phyloP scores from a whole-genome alignment of 2,888 invertebrate genomes.

The Zele albiditarsus region DNA sequence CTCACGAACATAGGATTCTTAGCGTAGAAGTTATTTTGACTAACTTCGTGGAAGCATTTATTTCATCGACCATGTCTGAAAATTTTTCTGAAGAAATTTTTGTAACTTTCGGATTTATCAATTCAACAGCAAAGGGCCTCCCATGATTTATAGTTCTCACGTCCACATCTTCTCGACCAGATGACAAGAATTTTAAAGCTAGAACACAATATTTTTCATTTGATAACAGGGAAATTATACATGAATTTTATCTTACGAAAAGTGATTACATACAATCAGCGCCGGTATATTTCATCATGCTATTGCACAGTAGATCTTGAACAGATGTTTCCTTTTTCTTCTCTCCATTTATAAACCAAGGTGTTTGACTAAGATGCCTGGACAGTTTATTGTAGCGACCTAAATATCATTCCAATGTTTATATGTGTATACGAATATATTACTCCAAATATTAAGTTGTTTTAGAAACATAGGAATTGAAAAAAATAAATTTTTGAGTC shows the following conservation, averaged over 20 bases:
- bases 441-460: too few species aligned
- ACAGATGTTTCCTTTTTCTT: slow-evolving; percentile 90
- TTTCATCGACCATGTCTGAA: slow-evolving; percentile 75
- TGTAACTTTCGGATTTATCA: slow-evolving; percentile 79
- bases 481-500: too few species aligned
- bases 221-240: neutral
- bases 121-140: slow-evolving; percentile 93
- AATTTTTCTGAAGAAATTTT: slow-evolving; percentile 75
- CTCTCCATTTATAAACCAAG: slow-evolving; percentile 90
- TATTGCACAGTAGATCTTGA: slow-evolving; percentile 88
- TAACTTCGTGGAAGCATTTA: slow-evolving; percentile 75
- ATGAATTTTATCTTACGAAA: neutral
- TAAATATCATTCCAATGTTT: slow-evolving; percentile 46
- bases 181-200: slow-evolving; percentile 87
- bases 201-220: slow-evolving; percentile 35
- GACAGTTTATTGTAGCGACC: slow-evolving; percentile 90
- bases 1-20: slow-evolving; percentile 78
- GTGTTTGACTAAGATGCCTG: slow-evolving; percentile 91
- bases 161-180: slow-evolving; percentile 98
- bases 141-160: slow-evolving; percentile 94
- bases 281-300: slow-evolving; percentile 77
- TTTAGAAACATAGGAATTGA: too few species aligned
- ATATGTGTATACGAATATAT: neutral
- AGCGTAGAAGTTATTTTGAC: slow-evolving; percentile 78
- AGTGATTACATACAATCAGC: slow-evolving; percentile 72